Evolutionary conservation across 2,888 invertebrate species (phyloP).

Genomic region (Shargacucullia verbasci): DNA sequence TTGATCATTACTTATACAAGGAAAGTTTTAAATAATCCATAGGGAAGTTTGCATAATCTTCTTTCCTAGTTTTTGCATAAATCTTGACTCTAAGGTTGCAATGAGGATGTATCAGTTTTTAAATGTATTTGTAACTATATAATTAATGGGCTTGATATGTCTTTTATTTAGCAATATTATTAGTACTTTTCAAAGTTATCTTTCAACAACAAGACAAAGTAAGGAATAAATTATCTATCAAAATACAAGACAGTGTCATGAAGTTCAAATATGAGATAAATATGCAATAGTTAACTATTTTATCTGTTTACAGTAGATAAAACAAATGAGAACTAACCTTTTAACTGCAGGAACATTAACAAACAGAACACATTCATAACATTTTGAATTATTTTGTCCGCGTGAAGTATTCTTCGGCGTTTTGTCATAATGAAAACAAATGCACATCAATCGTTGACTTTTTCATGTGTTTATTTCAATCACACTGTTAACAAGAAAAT

Average conservation of each 20-base stretch:
- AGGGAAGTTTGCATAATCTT: no score
- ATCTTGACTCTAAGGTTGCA: no score
- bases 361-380: constrained; percentile 83
- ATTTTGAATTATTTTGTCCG: constrained; percentile 86
- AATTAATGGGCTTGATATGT: no score
- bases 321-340: constrained; percentile 67
- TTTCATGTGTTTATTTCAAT: constrained; percentile 66
- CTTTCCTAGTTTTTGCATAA: no score
- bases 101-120: no score
- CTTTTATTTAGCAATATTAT: no score
- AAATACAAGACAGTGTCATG: constrained; percentile 17
- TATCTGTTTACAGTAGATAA: background rate
- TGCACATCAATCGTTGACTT: constrained; percentile 58
- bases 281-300: no score
- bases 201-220: background rate
- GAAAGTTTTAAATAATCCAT: no score
- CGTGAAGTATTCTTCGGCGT: constrained; percentile 85
- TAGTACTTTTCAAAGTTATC: no score
- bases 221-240: constrained; percentile 19
- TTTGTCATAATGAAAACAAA: constrained; percentile 88
- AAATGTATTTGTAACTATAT: no score
- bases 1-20: no score
- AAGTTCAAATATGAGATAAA: constrained; percentile 29
- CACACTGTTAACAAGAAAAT: constrained; percentile 21
- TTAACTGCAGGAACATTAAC: constrained; percentile 85